Evolutionary conservation across 2,888 invertebrate species (phyloP).

Genomic region (Chloroclysta siterata): DNA sequence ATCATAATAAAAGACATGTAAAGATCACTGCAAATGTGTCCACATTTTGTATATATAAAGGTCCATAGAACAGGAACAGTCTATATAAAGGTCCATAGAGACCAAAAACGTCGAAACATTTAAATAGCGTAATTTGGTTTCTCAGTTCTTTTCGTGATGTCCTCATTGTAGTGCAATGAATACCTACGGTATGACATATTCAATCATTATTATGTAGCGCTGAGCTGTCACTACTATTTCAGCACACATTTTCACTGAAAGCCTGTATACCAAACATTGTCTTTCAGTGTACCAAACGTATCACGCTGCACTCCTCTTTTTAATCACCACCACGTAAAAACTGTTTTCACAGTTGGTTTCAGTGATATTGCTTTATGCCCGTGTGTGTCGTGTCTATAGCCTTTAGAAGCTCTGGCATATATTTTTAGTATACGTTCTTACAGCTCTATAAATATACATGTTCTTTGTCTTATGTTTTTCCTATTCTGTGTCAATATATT

Average conservation of each 20-base stretch:
- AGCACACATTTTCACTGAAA: constrained; percentile 18
- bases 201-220: too few relatives aligned
- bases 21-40: too few relatives aligned
- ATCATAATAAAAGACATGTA: too few relatives aligned
- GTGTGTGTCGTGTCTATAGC: constrained; percentile 21
- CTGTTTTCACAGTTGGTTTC: constrained; percentile 60
- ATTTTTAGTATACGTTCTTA: background rate
- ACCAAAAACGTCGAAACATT: too few relatives aligned
- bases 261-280: constrained; percentile 21
- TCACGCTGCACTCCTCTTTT: constrained; percentile 35
- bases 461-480: background rate
- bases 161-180: too few relatives aligned
- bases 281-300: constrained; percentile 18
- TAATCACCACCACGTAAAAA: constrained; percentile 44
- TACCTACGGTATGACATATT: too few relatives aligned
- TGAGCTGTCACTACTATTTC: background rate
- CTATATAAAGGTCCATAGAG: too few relatives aligned
- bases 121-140: too few relatives aligned
- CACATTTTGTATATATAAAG: too few relatives aligned
- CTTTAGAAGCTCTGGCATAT: constrained; percentile 1
- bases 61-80: too few relatives aligned
- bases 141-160: too few relatives aligned
- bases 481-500: background rate
- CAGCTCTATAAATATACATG: background rate
- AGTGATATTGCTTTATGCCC: constrained; percentile 48